Conservation (phyloP, 2,797 vertebrate genomes). For the Rhabdomys pumilio region DNA sequence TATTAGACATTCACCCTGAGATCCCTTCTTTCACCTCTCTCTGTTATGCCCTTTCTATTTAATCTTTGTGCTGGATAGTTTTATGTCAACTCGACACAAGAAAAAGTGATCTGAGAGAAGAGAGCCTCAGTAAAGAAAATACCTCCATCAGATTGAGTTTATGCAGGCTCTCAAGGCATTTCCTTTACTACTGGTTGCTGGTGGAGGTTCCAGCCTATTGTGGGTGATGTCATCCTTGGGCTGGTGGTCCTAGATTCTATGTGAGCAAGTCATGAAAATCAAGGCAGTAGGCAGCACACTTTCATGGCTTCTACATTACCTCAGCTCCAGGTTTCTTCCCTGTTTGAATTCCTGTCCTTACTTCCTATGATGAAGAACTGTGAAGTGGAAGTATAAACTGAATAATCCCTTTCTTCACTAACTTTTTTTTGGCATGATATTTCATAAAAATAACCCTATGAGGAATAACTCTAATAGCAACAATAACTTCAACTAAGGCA, state of each 20-base stretch:
- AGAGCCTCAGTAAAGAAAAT: background rate
- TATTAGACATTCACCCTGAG: background rate
- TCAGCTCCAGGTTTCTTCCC: background rate
- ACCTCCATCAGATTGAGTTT: background rate
- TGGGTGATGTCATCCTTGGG: background rate
- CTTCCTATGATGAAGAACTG: background rate
- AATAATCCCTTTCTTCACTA: background rate
- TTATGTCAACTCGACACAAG: background rate
- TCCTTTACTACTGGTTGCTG: background rate
- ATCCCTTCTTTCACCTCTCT: background rate
- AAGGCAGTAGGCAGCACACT: background rate
- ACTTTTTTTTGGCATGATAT: background rate
- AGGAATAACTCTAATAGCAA: background rate
- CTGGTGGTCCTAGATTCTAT: background rate
- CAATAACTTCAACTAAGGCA: background rate
- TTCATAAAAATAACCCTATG: background rate
- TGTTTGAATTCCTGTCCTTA: background rate
- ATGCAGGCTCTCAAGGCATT: background rate
- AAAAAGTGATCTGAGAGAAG: background rate
- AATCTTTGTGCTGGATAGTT: background rate
- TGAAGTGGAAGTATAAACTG: background rate
- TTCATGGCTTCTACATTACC: background rate
- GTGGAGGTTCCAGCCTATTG: background rate
- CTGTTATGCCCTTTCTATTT: background rate
- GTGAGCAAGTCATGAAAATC: background rate